A percentile compares a stretch with the other conserved stretches of the same genome.
These are phyloP conservation scores for Cantharis rufa DNA, from an alignment of 2,888 invertebrate genomes.

Conservation along the genomic window DNA sequence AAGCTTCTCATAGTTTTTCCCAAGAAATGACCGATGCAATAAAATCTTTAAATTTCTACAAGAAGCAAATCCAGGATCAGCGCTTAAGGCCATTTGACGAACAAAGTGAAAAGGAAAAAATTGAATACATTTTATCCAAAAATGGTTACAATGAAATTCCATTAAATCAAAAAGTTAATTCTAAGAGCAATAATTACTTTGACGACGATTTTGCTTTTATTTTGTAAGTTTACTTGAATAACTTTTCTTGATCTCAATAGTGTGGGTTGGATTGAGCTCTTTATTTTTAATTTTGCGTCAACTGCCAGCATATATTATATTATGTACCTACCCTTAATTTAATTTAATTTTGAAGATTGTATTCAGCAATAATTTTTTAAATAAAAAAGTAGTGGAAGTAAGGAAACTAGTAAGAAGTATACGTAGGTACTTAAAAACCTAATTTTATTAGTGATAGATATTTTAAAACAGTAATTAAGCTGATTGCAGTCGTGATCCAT, in stretches of 20 bases:
- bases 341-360: neutral
- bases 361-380: neutral
- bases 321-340: neutral
- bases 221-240: neutral
- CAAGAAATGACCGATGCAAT: constrained; percentile 29
- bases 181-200: neutral
- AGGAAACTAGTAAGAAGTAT: neutral
- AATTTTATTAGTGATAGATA: neutral
- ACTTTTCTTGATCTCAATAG: neutral
- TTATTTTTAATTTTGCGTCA: neutral
- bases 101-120: constrained; percentile 14
- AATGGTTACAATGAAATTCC: neutral
- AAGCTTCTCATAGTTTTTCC: constrained; percentile 16
- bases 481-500: neutral
- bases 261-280: neutral
- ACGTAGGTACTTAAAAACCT: neutral
- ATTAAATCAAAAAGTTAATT: neutral
- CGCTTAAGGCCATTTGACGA: constrained; percentile 27
- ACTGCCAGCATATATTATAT: neutral
- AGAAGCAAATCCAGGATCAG: constrained; percentile 28
- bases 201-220: neutral
- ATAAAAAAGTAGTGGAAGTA: neutral
- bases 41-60: constrained; percentile 20
- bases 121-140: neutral
- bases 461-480: neutral